Base-by-base conservation (phyloP, 2,888 invertebrate species). In the Harpalus rufipes region DNA sequence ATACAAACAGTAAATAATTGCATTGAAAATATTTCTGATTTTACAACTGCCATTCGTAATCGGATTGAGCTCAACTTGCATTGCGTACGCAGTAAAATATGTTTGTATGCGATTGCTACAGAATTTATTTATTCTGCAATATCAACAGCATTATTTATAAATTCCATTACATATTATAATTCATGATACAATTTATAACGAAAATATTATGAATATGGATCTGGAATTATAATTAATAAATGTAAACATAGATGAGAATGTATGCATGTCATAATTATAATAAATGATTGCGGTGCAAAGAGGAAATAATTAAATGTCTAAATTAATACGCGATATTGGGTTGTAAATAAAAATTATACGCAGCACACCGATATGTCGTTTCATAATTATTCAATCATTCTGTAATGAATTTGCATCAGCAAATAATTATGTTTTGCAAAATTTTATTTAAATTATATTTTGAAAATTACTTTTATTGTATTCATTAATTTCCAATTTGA, bases 261-360 rank as follows among this genome's bases (percentile, higher is more conserved):
- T 56, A 58, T 78, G 21, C 4, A 78, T 78, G 78, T 7, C 41
- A 58, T 78, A 78, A 78, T 78, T 78, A 58, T 21, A 58, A 78
- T 78, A 78, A 58, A 78, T 78, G n/a, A 78, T 58, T 58, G 25
- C 18, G 58, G 12, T 51, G 16, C 44, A 76, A 78, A 78, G 14
- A 78, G 78, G 78, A 78, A n/a, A 78, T 58, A 78, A 78, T 78
- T 78, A 78, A 21, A 78, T 78, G 58, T 58, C 56, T 78, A 58
- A 78, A 58, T 78, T 58, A 78, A 58, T 78, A 32, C 41, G 58
- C n/a, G n/a, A 58, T 78, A 58, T 58, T 78, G 76, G 21, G 12
- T 18, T 51, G 7, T n/a, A 14, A 25, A n/a, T 78, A 10, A 78
- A 58, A 78, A 78, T 78, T 32, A 39, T 25, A 39, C 14, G 18